phyloP scores from a whole-genome alignment of 2,888 invertebrate species.

The Apodemia zela region DNA sequence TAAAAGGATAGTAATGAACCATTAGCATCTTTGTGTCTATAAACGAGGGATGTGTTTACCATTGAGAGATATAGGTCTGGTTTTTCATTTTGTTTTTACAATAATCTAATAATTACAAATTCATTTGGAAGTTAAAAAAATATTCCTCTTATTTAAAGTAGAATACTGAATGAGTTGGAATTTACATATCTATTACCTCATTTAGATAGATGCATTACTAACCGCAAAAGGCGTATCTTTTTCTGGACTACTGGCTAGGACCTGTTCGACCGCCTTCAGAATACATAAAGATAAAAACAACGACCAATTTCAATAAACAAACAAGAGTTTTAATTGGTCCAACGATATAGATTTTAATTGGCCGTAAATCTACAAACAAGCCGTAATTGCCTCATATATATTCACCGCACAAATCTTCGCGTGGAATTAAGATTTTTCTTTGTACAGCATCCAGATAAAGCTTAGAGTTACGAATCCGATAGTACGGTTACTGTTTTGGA shows the following conservation, averaged over 20 bases:
- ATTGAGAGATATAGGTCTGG: too few relatives aligned
- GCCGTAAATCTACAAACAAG: constrained; percentile 55
- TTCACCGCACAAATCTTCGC: constrained; percentile 45
- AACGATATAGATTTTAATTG: constrained; percentile 74
- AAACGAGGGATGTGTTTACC: too few relatives aligned
- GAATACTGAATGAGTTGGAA: background rate
- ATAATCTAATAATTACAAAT: too few relatives aligned
- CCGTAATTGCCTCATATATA: constrained; percentile 51
- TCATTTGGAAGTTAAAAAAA: too few relatives aligned
- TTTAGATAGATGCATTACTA: background rate
- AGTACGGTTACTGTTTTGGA: constrained; percentile 27
- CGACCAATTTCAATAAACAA: constrained; percentile 62
- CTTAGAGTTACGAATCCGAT: constrained; percentile 29
- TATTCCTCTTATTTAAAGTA: too few relatives aligned
- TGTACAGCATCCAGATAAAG: constrained; percentile 33
- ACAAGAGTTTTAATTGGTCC: constrained; percentile 65
- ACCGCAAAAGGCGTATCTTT: background rate
- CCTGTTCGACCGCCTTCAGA: constrained; percentile 42
- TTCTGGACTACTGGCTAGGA: constrained; percentile 19
- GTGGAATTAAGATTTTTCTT: constrained; percentile 46
- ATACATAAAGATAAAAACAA: constrained; percentile 45
- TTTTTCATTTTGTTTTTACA: too few relatives aligned
- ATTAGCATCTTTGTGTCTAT: too few relatives aligned
- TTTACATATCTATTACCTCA: background rate
- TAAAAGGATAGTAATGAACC: too few relatives aligned